A percentile compares a stretch with the other conserved stretches of the same genome.
These are phyloP conservation scores for Aythya baeri DNA, from an alignment of 2,113 vertebrate species.

Conservation along the genomic window DNA sequence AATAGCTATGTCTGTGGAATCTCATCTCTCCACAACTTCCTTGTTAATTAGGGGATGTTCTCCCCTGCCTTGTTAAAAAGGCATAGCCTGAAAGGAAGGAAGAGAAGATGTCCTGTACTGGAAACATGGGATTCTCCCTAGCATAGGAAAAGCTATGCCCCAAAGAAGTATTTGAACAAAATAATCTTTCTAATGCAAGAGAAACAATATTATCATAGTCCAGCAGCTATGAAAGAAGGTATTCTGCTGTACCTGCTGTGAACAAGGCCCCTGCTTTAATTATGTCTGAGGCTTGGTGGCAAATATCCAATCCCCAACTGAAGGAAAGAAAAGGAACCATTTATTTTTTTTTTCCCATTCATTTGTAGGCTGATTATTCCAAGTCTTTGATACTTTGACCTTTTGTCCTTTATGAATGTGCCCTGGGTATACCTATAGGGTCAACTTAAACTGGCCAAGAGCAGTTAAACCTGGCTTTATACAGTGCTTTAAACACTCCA, in stretches of 20 bases:
- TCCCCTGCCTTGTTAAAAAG: neutral
- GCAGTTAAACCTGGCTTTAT: constrained; percentile 33
- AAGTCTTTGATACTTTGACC: constrained; percentile 55
- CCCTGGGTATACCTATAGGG: constrained; percentile 25
- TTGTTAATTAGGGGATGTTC: neutral
- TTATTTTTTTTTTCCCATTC: neutral
- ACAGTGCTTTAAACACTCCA: neutral
- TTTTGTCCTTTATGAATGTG: constrained; percentile 58
- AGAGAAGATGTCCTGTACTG: neutral
- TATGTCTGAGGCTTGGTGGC: constrained; percentile 50
- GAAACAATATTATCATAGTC: constrained; percentile 25
- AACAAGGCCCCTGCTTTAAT: constrained; percentile 56
- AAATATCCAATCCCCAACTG: constrained; percentile 55
- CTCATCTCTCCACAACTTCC: neutral
- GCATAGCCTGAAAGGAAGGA: neutral
- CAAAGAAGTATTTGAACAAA: constrained; percentile 28
- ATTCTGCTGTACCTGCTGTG: constrained; percentile 59
- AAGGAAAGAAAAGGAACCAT: constrained; percentile 17
- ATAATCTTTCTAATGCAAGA: constrained; percentile 36
- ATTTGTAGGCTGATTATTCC: constrained; percentile 47
- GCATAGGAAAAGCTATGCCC: neutral
- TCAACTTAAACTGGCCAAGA: neutral
- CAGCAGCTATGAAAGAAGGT: constrained; percentile 42
- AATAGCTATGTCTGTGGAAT: neutral
- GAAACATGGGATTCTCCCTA: neutral